Percentiles rank a stretch among this genome's conserved stretches.
These are phyloP conservation scores for Sander vitreus DNA, from an alignment of 2,113 vertebrate species.

Conservation along the genomic window DNA sequence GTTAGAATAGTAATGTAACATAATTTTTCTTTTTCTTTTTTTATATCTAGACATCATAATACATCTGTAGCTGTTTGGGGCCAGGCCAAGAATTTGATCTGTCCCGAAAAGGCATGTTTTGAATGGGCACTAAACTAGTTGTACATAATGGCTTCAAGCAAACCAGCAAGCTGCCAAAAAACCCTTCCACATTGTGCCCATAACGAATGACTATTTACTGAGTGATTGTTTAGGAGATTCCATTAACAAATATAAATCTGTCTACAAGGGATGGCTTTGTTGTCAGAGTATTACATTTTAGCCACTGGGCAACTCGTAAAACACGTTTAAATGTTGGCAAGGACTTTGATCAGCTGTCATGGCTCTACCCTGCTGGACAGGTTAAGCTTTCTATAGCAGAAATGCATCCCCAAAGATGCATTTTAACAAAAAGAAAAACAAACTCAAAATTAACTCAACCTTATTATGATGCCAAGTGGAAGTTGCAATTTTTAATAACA, in stretches of 20 bases:
- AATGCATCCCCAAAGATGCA: background rate
- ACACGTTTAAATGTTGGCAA: slow-evolving; percentile 76
- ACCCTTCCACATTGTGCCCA: slow-evolving; percentile 25
- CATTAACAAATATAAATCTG: slow-evolving; percentile 62
- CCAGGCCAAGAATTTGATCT: no score
- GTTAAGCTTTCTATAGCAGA: slow-evolving; percentile 69
- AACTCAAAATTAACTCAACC: background rate
- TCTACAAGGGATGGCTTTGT: slow-evolving; percentile 58
- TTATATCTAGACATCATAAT: no score
- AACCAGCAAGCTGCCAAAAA: slow-evolving; percentile 55
- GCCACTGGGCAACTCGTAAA: slow-evolving; percentile 67
- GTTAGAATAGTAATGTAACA: no score
- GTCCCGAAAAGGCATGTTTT: no score
- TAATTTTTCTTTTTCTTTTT: no score
- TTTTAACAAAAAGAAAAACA: slow-evolving; percentile 17
- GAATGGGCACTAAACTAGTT: slow-evolving; percentile 1
- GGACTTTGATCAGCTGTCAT: slow-evolving; percentile 70
- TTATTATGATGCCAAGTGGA: slow-evolving; percentile 8
- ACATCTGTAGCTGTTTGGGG: no score
- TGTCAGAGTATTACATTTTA: slow-evolving; percentile 75
- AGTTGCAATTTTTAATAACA: slow-evolving; percentile 8
- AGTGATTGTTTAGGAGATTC: slow-evolving; percentile 51
- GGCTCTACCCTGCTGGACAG: slow-evolving; percentile 47
- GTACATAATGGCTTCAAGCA: slow-evolving; percentile 30
- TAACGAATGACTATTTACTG: slow-evolving; percentile 47